A percentile compares a stretch with the other conserved stretches of the same genome.
Evolutionary conservation across 2,113 vertebrate genomes (phyloP).

Genomic region (Vidua chalybeata): DNA sequence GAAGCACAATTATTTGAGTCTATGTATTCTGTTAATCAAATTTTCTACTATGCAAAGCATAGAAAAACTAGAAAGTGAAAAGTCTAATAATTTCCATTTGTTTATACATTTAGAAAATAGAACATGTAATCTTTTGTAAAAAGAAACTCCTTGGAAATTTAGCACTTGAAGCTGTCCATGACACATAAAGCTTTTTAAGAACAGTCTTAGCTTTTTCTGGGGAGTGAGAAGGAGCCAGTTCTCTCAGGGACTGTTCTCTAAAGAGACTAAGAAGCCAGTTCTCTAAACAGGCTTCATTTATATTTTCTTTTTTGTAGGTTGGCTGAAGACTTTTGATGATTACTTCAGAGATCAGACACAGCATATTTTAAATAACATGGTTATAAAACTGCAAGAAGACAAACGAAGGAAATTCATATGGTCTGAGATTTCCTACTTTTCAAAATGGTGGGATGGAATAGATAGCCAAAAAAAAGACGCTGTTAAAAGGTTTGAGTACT

Average conservation of each 20-base stretch:
- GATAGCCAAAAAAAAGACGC: slow-evolving; percentile 84
- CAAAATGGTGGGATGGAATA: slow-evolving; percentile 90
- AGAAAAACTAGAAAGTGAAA: neutral
- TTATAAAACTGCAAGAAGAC: slow-evolving; percentile 87
- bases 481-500: slow-evolving; percentile 83
- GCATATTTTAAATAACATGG: slow-evolving; percentile 93
- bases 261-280: neutral
- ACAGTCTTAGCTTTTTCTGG: neutral
- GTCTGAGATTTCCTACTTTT: slow-evolving; percentile 92
- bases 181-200: neutral
- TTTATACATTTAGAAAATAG: neutral
- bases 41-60: neutral
- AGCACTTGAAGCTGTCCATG: neutral
- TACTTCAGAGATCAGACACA: slow-evolving; percentile 92
- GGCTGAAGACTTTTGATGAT: slow-evolving; percentile 93
- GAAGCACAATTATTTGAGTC: neutral
- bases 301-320: slow-evolving; percentile 80
- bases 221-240: neutral
- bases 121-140: neutral
- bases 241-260: neutral
- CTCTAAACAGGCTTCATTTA: neutral
- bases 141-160: neutral
- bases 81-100: neutral
- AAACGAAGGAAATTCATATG: slow-evolving; percentile 87
- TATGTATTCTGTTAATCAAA: neutral